These are phyloP conservation scores for Paraplagusia blochii DNA, from an alignment of 2,113 vertebrate species.

Conservation along the genomic window DNA sequence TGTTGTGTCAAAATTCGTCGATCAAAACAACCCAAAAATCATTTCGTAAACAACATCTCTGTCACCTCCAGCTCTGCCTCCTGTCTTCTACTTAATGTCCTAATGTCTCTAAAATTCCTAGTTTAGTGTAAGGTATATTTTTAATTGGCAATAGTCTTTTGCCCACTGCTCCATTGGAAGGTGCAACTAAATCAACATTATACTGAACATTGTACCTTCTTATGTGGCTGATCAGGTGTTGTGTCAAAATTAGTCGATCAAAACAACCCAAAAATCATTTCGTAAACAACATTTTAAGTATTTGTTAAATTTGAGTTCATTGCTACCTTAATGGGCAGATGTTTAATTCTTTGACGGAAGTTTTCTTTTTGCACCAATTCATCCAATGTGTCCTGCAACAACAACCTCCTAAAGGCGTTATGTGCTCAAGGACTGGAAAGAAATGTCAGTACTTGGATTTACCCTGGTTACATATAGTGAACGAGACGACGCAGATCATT, in stretches of 20 bases:
- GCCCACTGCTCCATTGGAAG: too few species aligned
- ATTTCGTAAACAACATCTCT: too few species aligned
- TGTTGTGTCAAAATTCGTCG: constrained; percentile 27
- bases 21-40: neutral
- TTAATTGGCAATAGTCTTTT: too few species aligned
- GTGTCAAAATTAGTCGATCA: constrained; percentile 27
- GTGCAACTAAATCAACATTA: neutral
- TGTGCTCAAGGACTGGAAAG: constrained; percentile 35
- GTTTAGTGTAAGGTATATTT: too few species aligned
- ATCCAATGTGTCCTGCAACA: constrained; percentile 55
- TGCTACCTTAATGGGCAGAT: constrained; percentile 45
- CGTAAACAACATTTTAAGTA: too few species aligned
- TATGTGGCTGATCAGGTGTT: constrained; percentile 29
- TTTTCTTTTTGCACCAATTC: constrained; percentile 52
- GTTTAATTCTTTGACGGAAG: constrained; percentile 54
- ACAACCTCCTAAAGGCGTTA: constrained; percentile 47
- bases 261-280: too few species aligned
- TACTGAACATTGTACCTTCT: constrained; percentile 25
- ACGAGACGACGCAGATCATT: constrained; percentile 61
- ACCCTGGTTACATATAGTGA: constrained; percentile 52
- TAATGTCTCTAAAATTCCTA: too few species aligned
- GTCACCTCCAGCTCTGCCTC: too few species aligned
- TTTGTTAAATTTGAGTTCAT: constrained; percentile 28
- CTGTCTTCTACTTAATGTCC: too few species aligned
- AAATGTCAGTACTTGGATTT: constrained; percentile 58